Conservation (phyloP, 2,113 vertebrate genomes). For the Gymnobelideus leadbeateri region DNA sequence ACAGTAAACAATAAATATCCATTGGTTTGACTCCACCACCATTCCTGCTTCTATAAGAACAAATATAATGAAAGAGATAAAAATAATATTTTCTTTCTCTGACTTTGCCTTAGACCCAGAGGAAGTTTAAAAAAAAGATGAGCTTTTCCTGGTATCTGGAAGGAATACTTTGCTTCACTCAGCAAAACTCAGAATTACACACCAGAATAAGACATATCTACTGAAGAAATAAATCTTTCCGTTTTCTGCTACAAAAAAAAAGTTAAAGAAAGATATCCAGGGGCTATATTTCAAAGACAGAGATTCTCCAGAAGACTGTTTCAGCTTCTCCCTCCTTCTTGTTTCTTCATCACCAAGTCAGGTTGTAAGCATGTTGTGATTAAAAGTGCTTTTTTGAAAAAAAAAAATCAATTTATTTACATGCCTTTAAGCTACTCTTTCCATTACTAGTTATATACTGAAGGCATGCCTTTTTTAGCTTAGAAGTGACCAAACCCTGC, state of each 20-base stretch:
- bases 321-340: background rate
- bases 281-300: background rate
- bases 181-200: background rate
- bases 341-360: background rate
- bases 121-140: constrained; percentile 33
- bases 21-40: background rate
- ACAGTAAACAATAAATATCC: background rate
- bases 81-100: background rate
- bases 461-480: background rate
- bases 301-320: background rate
- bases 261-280: background rate
- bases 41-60: background rate
- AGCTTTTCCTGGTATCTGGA: constrained; percentile 2
- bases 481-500: background rate
- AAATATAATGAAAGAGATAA: background rate
- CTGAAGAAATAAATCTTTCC: background rate
- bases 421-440: background rate
- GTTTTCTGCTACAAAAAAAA: background rate
- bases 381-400: background rate
- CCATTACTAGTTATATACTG: background rate
- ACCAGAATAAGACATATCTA: constrained; percentile 20
- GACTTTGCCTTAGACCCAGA: background rate
- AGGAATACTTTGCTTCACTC: constrained; percentile 18
- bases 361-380: background rate
- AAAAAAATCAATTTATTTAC: background rate